These are phyloP conservation scores for Scylla paramamosain DNA, from an alignment of 1,140 invertebrate species.

Conservation along the genomic window DNA sequence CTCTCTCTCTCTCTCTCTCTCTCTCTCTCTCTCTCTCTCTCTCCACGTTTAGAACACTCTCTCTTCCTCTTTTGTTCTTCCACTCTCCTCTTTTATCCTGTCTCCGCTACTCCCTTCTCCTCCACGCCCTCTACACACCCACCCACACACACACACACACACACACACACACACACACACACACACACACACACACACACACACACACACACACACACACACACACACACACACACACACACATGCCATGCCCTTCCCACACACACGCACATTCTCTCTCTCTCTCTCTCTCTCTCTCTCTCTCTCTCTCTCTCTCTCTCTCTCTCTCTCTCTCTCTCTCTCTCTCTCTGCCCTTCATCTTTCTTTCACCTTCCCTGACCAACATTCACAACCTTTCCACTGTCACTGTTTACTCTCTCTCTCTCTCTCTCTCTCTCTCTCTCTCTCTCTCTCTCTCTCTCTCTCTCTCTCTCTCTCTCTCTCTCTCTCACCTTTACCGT, in stretches of 20 bases:
- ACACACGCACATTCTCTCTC: background rate
- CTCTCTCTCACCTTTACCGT: background rate
- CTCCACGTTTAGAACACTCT: background rate
- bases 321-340: too few species aligned
- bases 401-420: background rate
- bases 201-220: constrained; percentile 29
- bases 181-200: constrained; percentile 29
- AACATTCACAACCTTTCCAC: too few species aligned
- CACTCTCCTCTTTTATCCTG: too few species aligned
- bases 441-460: too few species aligned
- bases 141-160: background rate
- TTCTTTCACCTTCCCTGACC: background rate
- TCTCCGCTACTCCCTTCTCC: too few species aligned
- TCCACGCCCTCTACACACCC: too few species aligned
- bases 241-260: background rate
- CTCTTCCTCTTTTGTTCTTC: too few species aligned
- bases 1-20: background rate
- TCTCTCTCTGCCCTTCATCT: background rate
- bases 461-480: background rate
- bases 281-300: background rate
- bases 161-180: constrained; percentile 10
- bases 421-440: background rate
- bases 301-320: background rate
- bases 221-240: constrained; percentile 29
- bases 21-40: background rate